Evolutionary conservation across 2,797 vertebrate genomes (phyloP).

Genomic region (Malacoctenus gilli): DNA sequence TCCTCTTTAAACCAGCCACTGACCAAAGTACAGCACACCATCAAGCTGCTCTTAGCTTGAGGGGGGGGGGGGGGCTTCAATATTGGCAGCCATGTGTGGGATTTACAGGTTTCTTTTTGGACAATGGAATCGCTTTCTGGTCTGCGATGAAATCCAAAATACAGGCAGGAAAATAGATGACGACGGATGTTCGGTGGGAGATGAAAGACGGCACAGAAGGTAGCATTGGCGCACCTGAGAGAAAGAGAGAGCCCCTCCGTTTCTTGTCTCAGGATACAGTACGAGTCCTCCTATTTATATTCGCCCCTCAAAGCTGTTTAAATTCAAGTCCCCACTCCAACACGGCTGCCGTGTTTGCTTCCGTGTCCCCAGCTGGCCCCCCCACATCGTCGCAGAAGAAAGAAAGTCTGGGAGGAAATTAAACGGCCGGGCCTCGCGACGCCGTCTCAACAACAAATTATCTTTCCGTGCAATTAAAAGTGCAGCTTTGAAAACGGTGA

Average conservation of each 20-base stretch:
- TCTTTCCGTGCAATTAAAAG: constrained; percentile 14
- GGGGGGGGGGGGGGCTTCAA: constrained; percentile 15
- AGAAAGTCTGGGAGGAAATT: not conserved
- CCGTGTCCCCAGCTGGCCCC: not conserved
- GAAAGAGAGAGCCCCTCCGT: not conserved
- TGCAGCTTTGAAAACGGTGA: constrained; percentile 9
- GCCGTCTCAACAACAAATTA: constrained; percentile 9
- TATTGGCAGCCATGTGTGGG: constrained; percentile 21
- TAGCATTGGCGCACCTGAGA: not conserved
- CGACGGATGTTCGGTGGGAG: not conserved
- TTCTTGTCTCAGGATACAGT: not conserved
- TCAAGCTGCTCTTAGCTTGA: constrained; percentile 24
- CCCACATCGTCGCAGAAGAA: not conserved
- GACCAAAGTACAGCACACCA: constrained; percentile 21
- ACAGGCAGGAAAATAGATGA: constrained; percentile 5
- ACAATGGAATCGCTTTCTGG: constrained; percentile 28
- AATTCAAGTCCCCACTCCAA: constrained; percentile 13
- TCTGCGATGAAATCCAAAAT: constrained; percentile 10
- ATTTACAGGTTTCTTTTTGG: constrained; percentile 25
- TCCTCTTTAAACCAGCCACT: constrained; percentile 10
- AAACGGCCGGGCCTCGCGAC: not conserved
- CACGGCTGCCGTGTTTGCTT: not conserved
- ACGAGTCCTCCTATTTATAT: too few relatives aligned
- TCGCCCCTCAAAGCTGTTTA: constrained; percentile 8
- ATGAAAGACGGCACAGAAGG: not conserved